Evolutionary conservation across 2,797 vertebrate genomes (phyloP).

Genomic region (Microhierax caerulescens): DNA sequence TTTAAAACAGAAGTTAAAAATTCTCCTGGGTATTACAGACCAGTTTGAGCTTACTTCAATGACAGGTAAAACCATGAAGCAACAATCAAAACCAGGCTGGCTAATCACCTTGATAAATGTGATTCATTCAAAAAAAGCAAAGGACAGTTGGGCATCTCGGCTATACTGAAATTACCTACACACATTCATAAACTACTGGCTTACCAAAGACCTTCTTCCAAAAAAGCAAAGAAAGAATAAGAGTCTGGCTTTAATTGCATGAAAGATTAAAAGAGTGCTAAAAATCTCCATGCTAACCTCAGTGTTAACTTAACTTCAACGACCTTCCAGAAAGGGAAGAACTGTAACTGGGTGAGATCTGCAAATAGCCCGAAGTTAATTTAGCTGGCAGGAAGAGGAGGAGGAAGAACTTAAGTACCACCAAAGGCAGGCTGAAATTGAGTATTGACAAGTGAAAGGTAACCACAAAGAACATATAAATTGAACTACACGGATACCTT

Average conservation of each 20-base stretch:
- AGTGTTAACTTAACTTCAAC: background rate
- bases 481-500: background rate
- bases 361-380: background rate
- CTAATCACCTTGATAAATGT: background rate
- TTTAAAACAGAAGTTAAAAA: background rate
- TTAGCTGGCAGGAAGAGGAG: background rate
- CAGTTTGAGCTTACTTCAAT: background rate
- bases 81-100: background rate
- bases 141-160: background rate
- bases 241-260: background rate
- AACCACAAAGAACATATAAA: background rate
- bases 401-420: background rate
- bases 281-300: background rate
- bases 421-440: background rate
- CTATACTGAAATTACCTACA: background rate
- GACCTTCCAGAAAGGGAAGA: background rate
- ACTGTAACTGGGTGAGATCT: background rate
- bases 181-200: background rate
- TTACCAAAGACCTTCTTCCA: background rate
- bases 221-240: background rate
- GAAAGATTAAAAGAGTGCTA: background rate
- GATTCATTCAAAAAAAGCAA: background rate
- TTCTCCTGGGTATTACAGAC: background rate
- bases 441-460: background rate
- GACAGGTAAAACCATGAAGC: background rate